These are phyloP conservation scores for Crypturellus undulatus DNA, from an alignment of 2,113 vertebrate genomes.

Conservation along the genomic window DNA sequence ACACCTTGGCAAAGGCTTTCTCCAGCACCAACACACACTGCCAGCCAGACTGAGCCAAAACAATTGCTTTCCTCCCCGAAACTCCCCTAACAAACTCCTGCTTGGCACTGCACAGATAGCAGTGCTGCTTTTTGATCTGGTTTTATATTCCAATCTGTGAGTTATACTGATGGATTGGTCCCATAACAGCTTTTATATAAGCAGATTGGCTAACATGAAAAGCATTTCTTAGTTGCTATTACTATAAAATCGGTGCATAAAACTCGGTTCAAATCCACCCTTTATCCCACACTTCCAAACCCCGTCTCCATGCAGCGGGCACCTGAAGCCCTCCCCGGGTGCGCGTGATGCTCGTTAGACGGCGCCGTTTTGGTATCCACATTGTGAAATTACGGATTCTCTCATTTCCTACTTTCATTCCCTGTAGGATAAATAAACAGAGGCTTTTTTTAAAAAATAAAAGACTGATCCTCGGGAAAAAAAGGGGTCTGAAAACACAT, in stretches of 20 bases:
- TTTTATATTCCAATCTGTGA: neutral
- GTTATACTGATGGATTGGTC: rapidly evolving
- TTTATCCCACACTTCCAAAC: rapidly evolving
- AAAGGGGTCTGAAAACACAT: rapidly evolving
- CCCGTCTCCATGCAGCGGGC: rapidly evolving
- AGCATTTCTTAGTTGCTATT: neutral
- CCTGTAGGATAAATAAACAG: rapidly evolving
- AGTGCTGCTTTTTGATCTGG: neutral
- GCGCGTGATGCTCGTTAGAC: rapidly evolving
- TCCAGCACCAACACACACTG: neutral
- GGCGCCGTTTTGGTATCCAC: rapidly evolving
- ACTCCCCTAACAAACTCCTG: neutral
- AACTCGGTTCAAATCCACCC: rapidly evolving
- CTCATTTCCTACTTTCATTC: rapidly evolving
- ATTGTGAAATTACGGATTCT: rapidly evolving
- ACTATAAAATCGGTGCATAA: neutral
- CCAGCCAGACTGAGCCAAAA: neutral
- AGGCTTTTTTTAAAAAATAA: too few relatives aligned
- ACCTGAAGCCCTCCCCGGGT: rapidly evolving
- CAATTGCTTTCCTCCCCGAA: neutral
- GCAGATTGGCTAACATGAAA: neutral
- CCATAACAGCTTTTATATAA: neutral
- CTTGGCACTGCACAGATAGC: neutral
- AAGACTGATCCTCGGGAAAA: rapidly evolving
- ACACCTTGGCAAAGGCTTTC: neutral